Evolutionary conservation across 1,140 invertebrate species (phyloP), one percentile per base, ranked within the genome.

Genomic region (Bombus waltoni): DNA sequence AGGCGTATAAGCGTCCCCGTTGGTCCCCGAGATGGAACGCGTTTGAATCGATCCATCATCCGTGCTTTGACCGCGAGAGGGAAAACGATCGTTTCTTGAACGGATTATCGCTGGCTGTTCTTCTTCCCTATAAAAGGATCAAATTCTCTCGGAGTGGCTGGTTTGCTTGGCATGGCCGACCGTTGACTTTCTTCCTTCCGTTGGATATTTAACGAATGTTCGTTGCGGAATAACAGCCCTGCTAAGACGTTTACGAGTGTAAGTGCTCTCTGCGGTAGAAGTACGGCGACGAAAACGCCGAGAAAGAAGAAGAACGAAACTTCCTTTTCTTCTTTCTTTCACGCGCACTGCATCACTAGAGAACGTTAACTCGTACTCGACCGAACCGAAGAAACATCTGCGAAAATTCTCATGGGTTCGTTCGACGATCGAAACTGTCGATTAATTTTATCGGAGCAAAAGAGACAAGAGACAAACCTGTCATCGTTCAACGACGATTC

Each of bases 161-260:
- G 18, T n/a, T 38, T 9, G 15, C 22, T 62, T 72, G 68, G 68
- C 28, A 66, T 18, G 18, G n/a, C 18, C 32, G 35, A 8, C 35
- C 66, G 28, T 11, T 32, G n/a, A 28, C 53, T 75, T 85, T 75
- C 70, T 79, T 10, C 35, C n/a, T 38, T 8, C 18, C 4, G 10
- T 44, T 42, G 53, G 78, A 85, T 81, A 59, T 82, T 80, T 62
- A 88, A 85, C 53, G 78, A 77, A 82, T 75, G 87, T 88, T 89
- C 82, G 77, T 85, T 89, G 38, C 42, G 38, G 38, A 82, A 57
- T 86, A 88, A 74, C 74, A 42, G 44, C 66, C 74, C 77, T 68
- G 87, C 85, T 87, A 78, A 85, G 73, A 81, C 59, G 38, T 53
- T 87, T 75, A 70, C 74, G 38, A 59, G 38, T 0, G 47, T 38